Conservation (phyloP, 2,888 invertebrate species). For the Acrobasis suavella region DNA sequence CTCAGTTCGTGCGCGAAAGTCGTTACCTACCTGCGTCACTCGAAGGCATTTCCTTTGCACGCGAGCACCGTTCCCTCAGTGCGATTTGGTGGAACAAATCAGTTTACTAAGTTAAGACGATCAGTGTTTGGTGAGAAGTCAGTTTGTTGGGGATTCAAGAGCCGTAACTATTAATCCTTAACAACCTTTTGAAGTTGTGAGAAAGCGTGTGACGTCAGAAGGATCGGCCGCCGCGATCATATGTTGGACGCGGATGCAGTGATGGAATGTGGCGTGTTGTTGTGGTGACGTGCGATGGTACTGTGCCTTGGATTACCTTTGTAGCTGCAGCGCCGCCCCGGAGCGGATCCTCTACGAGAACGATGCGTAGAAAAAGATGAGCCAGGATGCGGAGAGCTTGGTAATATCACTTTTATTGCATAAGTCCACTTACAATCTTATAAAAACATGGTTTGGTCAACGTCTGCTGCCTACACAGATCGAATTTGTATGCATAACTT, state of each 20-base stretch:
- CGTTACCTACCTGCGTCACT: slow-evolving; percentile 78
- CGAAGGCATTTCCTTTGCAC: slow-evolving; percentile 69
- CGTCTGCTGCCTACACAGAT: slow-evolving; percentile 29
- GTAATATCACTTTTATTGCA: slow-evolving; percentile 77
- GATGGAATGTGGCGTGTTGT: slow-evolving; percentile 79
- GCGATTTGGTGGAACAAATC: slow-evolving; percentile 55
- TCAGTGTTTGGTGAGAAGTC: slow-evolving; percentile 46
- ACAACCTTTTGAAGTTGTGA: slow-evolving; percentile 69
- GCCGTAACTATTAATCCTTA: slow-evolving; percentile 40
- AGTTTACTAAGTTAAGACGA: slow-evolving; percentile 47
- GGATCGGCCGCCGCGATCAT: slow-evolving; percentile 76
- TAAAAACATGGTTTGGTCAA: slow-evolving; percentile 27
- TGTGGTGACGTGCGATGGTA: slow-evolving; percentile 75
- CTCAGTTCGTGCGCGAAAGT: slow-evolving; percentile 82
- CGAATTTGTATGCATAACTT: slow-evolving; percentile 45
- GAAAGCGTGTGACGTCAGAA: slow-evolving; percentile 80
- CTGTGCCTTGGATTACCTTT: slow-evolving; percentile 65
- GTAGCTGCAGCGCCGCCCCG: slow-evolving; percentile 60
- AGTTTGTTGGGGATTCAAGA: slow-evolving; percentile 39
- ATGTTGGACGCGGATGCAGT: slow-evolving; percentile 82
- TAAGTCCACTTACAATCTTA: slow-evolving; percentile 18
- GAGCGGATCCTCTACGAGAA: slow-evolving; percentile 72
- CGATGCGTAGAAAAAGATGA: slow-evolving; percentile 88
- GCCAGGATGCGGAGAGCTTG: slow-evolving; percentile 88
- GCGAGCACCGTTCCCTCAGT: slow-evolving; percentile 58